Percentiles rank a stretch among this genome's conserved stretches.
These are phyloP conservation scores for Epinotia brunnichana DNA, from an alignment of 2,888 invertebrate species.

Conservation along the genomic window DNA sequence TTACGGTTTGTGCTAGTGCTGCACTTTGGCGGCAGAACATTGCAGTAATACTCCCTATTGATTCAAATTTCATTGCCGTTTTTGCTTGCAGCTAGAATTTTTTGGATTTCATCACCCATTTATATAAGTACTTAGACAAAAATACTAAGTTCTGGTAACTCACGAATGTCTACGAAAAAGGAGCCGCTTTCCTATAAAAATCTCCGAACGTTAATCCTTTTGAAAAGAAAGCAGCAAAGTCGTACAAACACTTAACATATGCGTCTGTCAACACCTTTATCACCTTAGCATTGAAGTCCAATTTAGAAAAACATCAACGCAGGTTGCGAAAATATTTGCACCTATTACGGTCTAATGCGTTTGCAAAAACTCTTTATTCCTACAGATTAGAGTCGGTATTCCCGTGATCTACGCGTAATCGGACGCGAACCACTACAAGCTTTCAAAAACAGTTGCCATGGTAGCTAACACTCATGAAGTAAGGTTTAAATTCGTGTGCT, in stretches of 20 bases:
- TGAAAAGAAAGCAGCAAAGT: background rate
- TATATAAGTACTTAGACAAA: no score
- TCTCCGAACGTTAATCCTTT: background rate
- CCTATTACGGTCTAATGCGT: slow-evolving; percentile 6
- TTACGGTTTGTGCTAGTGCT: no score
- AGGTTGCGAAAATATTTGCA: background rate
- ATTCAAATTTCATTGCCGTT: no score
- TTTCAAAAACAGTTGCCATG: background rate
- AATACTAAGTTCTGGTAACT: background rate
- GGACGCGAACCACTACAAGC: background rate
- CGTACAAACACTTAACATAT: background rate
- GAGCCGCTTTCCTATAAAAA: background rate
- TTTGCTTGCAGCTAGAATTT: no score
- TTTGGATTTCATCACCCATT: no score
- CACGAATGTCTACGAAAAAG: background rate
- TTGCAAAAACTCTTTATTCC: background rate
- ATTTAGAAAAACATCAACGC: slow-evolving; percentile 6
- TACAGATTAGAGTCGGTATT: slow-evolving; percentile 21
- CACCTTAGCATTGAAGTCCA: background rate
- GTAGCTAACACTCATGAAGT: background rate
- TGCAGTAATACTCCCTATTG: no score
- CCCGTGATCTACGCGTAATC: slow-evolving; percentile 7
- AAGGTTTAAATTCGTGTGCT: slow-evolving; percentile 3
- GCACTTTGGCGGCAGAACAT: no score
- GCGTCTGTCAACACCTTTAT: slow-evolving; percentile 13